phyloP scores from a whole-genome alignment of 1,140 invertebrate species.

The Drosophila nikananu region DNA sequence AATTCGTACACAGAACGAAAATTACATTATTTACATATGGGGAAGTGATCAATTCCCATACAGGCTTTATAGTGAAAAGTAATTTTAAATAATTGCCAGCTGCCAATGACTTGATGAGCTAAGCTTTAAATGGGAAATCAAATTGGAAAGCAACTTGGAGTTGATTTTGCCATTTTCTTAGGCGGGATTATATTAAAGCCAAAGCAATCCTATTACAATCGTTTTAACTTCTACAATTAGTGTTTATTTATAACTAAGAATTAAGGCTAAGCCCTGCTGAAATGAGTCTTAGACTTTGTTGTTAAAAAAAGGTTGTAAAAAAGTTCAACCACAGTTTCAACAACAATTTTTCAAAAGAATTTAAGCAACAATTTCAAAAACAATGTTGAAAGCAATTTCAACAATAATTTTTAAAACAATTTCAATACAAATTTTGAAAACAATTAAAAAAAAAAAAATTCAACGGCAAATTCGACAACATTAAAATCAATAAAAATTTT shows the following conservation, averaged over 20 bases:
- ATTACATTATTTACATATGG: not conserved
- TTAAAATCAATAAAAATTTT: too few species aligned
- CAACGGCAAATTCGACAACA: too few species aligned
- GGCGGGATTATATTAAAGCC: not conserved
- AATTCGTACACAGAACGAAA: slow-evolving; percentile 6
- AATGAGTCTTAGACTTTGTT: not conserved
- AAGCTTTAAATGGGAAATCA: not conserved
- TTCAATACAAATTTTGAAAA: not conserved
- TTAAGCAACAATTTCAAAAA: too few species aligned
- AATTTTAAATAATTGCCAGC: not conserved
- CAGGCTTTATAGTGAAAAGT: not conserved
- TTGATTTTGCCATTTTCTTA: not conserved
- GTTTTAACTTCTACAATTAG: not conserved
- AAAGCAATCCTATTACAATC: not conserved
- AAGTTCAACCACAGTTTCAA: not conserved
- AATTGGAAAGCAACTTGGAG: too few species aligned
- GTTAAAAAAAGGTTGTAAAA: not conserved
- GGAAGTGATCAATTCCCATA: not conserved
- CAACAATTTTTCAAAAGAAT: not conserved
- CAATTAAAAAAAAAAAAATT: too few species aligned
- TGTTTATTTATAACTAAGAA: not conserved
- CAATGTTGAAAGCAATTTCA: not conserved
- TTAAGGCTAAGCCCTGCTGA: not conserved
- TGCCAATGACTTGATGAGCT: not conserved
- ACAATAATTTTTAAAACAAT: not conserved